Evolutionary conservation across 2,797 vertebrate genomes (phyloP), one percentile per base, ranked within the genome.

Genomic region (Merluccius polli): DNA sequence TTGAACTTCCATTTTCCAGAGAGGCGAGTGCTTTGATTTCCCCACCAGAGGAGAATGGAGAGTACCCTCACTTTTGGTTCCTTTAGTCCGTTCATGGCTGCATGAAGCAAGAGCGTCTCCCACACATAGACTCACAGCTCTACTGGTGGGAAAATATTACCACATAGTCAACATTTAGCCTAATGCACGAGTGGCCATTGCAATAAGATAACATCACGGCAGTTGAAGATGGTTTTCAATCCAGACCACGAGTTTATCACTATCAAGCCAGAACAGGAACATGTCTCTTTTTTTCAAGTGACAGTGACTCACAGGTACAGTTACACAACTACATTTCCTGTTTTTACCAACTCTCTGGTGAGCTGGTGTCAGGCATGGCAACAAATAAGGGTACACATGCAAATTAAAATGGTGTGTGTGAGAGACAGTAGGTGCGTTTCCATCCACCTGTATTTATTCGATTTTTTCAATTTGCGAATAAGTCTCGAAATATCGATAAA

Each of bases 271-370:
- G 33, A 35, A 35, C 33, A 35, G 33, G 59, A 65, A 65, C 59
- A 65, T 9, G 8, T 65, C 2, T 63, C n/a, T 65, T 10, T 3
- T 24, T 24, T 24, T 15, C 24, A 31, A 31, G 29, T 70, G 74
- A 33, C 44, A 29, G 0, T 21, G 71, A 73, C 11, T 38, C 36
- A 38, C 36, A 12, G 36, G 36, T 7, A 73, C 44, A 84, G 74
- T 75, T 75, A 48, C 67, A 48, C 59, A 69, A 73, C 81, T 75
- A 4, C 72, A n/a, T 75, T 83, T 88, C 84, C 81, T 89, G 88
- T 87, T 87, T 82, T 78, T 71, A 73, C 29, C 10, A 12, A 27
- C 59, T 65, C 11, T 38, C 59, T 27, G 59, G 24, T 12, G 59
- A 65, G 24, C n/a, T 65, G 59, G 9, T 59, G 52, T 24, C 52